Percentiles rank a stretch among this genome's conserved stretches.
Conservation (phyloP, 2,888 invertebrate genomes). For the Mallateleia sp. region DNA sequence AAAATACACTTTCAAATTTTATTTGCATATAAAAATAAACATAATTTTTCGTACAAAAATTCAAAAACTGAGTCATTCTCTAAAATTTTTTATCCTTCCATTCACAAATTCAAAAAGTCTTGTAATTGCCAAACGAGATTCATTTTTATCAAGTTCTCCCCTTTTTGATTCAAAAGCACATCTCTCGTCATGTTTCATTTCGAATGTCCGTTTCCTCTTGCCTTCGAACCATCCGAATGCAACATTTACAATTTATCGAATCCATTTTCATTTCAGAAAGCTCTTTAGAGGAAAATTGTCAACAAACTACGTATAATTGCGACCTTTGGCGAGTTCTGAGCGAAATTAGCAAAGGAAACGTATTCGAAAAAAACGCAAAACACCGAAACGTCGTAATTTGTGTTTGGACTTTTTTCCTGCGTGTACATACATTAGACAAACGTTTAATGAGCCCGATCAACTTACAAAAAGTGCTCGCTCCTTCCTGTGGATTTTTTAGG, state of each 20-base stretch:
- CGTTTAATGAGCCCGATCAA: slow-evolving; percentile 30
- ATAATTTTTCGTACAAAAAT: no score
- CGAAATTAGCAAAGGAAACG: slow-evolving; percentile 28
- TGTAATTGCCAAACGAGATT: slow-evolving; percentile 39
- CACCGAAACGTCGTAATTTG: slow-evolving; percentile 27
- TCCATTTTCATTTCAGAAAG: slow-evolving; percentile 18
- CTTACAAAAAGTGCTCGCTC: neutral
- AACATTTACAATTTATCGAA: slow-evolving; percentile 31
- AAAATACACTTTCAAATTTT: no score
- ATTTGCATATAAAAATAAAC: no score
- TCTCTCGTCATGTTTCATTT: slow-evolving; percentile 18
- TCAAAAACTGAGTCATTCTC: no score
- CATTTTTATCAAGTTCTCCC: slow-evolving; percentile 30
- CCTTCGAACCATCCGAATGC: neutral
- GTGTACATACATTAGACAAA: slow-evolving; percentile 48
- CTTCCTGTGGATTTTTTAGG: slow-evolving; percentile 35
- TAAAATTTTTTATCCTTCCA: no score
- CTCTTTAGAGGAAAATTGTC: slow-evolving; percentile 40
- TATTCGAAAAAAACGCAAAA: neutral
- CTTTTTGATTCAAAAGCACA: slow-evolving; percentile 1
- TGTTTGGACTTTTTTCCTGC: slow-evolving; percentile 12
- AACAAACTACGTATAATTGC: slow-evolving; percentile 26
- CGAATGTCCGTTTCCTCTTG: slow-evolving; percentile 36
- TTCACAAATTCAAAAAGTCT: no score
- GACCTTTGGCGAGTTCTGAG: slow-evolving; percentile 3